Conservation (phyloP, 2,888 invertebrate species). For the Archaeoteleia sp. region DNA sequence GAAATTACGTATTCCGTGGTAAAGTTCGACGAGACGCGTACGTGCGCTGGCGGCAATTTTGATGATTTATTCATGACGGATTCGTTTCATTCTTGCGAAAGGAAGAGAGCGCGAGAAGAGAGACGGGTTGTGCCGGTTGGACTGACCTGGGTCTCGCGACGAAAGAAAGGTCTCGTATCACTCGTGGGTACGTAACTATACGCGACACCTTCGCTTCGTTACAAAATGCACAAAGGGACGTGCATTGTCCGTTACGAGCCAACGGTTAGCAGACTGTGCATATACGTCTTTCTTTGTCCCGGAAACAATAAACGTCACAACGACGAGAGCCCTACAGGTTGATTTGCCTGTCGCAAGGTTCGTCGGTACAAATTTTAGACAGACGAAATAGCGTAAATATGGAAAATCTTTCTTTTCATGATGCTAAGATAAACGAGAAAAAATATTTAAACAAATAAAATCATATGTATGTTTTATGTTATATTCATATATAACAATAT, state of each 20-base stretch:
- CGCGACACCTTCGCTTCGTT: slow-evolving; percentile 34
- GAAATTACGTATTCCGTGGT: too few species aligned
- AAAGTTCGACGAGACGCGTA: slow-evolving; percentile 41
- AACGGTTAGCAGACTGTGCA: slow-evolving; percentile 33
- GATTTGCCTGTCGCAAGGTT: slow-evolving; percentile 35
- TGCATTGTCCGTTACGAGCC: slow-evolving; percentile 41
- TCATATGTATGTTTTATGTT: too few species aligned
- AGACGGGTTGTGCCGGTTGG: too few species aligned
- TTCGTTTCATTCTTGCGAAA: slow-evolving; percentile 39
- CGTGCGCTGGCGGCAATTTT: slow-evolving; percentile 39
- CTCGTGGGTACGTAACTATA: slow-evolving; percentile 3
- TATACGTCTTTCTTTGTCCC: slow-evolving; percentile 43
- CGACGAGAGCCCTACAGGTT: slow-evolving; percentile 47
- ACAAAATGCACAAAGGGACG: slow-evolving; percentile 44
- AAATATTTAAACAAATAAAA: too few species aligned
- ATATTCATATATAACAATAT: too few species aligned
- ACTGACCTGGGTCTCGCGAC: too few species aligned
- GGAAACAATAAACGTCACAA: slow-evolving; percentile 48
- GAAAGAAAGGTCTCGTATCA: too few species aligned
- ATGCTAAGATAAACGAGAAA: too few species aligned
- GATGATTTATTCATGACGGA: slow-evolving; percentile 51
- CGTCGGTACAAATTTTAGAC: slow-evolving; percentile 5
- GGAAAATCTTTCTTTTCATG: too few species aligned
- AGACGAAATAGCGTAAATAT: too few species aligned
- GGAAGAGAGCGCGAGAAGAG: slow-evolving; percentile 7